Percentiles rank a stretch among this genome's conserved stretches.
Conservation (phyloP, 2,888 invertebrate species). For the Melieria crassipennis region DNA sequence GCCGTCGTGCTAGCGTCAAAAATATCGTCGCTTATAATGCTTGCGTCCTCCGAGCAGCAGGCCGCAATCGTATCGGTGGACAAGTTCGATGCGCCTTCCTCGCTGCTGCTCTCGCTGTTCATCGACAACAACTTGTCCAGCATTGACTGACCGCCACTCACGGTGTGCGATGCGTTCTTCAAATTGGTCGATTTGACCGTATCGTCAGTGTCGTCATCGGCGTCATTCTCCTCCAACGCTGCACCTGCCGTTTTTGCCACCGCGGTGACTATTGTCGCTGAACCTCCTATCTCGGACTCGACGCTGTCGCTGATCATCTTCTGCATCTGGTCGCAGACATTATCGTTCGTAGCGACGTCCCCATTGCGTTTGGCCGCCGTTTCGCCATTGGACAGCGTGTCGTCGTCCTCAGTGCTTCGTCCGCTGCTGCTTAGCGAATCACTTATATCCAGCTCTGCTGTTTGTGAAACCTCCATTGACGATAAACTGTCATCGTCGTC, state of each 20-base stretch:
- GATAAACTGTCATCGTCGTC: slow-evolving; percentile 53
- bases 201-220: slow-evolving; percentile 61
- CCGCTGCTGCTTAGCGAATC: slow-evolving; percentile 16
- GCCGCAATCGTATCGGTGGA: slow-evolving; percentile 61
- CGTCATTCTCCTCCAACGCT: slow-evolving; percentile 53
- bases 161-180: slow-evolving; percentile 38
- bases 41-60: slow-evolving; percentile 59
- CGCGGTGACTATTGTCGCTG: neutral
- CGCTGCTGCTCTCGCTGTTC: slow-evolving; percentile 63
- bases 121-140: slow-evolving; percentile 61
- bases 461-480: slow-evolving; percentile 38
- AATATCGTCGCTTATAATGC: slow-evolving; percentile 60
- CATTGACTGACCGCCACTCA: slow-evolving; percentile 56
- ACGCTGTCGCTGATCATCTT: neutral
- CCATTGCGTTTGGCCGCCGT: slow-evolving; percentile 3
- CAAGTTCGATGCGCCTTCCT: slow-evolving; percentile 58
- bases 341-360: slow-evolving; percentile 20
- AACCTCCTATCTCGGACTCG: neutral
- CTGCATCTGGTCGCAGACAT: neutral
- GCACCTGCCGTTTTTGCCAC: neutral
- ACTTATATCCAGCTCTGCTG: slow-evolving; percentile 27
- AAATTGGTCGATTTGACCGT: slow-evolving; percentile 55
- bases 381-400: neutral
- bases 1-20: slow-evolving; percentile 48
- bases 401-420: neutral